Conservation (phyloP, 2,113 vertebrate genomes). For the Oceanodroma tethys region DNA sequence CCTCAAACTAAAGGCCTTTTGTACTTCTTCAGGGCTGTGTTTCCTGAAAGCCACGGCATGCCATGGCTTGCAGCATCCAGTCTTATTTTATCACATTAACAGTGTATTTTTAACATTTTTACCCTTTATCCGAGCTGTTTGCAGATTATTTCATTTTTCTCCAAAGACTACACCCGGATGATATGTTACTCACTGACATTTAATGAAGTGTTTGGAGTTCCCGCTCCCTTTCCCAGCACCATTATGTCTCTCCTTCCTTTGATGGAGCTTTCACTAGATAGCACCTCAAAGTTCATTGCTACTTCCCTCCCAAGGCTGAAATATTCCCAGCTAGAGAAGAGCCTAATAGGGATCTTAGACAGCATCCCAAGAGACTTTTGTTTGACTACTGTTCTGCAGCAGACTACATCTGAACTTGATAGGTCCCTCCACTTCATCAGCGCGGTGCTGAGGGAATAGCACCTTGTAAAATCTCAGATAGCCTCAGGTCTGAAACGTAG, state of each 20-base stretch:
- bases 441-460: not conserved
- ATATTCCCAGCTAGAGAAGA: conserved; percentile 17
- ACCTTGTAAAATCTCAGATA: not conserved
- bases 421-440: not conserved
- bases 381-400: conserved; percentile 14
- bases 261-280: not conserved
- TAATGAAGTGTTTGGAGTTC: not conserved
- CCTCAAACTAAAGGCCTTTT: conserved; percentile 76
- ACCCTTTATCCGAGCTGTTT: conserved; percentile 36
- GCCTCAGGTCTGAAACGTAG: not conserved
- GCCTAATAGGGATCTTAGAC: not conserved
- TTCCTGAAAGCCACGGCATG: conserved; percentile 61
- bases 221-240: not conserved
- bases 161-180: conserved; percentile 34
- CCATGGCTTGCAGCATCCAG: conserved; percentile 25
- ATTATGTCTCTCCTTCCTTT: not conserved
- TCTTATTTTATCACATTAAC: conserved; percentile 30
- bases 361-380: not conserved
- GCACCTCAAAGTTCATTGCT: not conserved
- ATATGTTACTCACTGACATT: not conserved
- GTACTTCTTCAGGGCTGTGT: conserved; percentile 64
- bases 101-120: conserved; percentile 42
- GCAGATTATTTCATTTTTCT: conserved; percentile 60
- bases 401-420: not conserved
- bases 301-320: conserved; percentile 3